These are phyloP conservation scores for Cyprinodon diabolis DNA, from an alignment of 2,797 vertebrate genomes.

Conservation along the genomic window DNA sequence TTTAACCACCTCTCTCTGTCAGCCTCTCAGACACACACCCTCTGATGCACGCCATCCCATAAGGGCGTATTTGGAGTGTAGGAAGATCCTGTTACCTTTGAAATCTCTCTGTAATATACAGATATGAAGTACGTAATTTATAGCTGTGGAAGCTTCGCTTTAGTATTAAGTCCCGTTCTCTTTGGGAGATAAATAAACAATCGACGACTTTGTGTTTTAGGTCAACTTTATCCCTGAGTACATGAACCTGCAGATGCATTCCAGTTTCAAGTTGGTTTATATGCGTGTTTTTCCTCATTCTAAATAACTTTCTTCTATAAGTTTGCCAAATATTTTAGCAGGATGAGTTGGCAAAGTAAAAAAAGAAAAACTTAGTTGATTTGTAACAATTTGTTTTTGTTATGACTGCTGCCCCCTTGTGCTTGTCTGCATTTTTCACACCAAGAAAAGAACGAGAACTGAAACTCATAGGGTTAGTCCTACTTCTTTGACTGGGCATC, in stretches of 20 bases:
- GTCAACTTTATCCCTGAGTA: background rate
- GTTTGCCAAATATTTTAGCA: background rate
- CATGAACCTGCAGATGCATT: background rate
- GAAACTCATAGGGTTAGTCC: background rate
- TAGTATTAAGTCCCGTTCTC: slow-evolving; percentile 8
- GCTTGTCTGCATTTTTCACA: slow-evolving; percentile 2
- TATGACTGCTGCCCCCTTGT: slow-evolving; percentile 63
- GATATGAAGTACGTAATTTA: slow-evolving; percentile 10
- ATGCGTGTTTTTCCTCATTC: background rate
- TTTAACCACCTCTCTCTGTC: slow-evolving; percentile 52
- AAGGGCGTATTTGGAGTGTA: slow-evolving; percentile 56
- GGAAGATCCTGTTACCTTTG: slow-evolving; percentile 62
- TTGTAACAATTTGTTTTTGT: slow-evolving; percentile 9
- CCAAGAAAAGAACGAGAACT: background rate
- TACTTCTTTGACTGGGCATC: background rate
- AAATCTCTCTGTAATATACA: slow-evolving; percentile 4
- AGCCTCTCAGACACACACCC: slow-evolving; percentile 27
- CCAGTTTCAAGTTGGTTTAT: background rate
- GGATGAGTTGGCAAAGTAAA: slow-evolving; percentile 1
- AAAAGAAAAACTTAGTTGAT: background rate
- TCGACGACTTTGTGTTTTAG: background rate
- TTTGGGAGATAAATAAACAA: background rate
- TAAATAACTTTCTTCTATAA: background rate
- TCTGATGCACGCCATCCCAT: slow-evolving; percentile 45
- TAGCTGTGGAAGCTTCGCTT: slow-evolving; percentile 13